These are phyloP conservation scores for Melinaea menophilus DNA, from an alignment of 2,888 invertebrate species.

Conservation along the genomic window DNA sequence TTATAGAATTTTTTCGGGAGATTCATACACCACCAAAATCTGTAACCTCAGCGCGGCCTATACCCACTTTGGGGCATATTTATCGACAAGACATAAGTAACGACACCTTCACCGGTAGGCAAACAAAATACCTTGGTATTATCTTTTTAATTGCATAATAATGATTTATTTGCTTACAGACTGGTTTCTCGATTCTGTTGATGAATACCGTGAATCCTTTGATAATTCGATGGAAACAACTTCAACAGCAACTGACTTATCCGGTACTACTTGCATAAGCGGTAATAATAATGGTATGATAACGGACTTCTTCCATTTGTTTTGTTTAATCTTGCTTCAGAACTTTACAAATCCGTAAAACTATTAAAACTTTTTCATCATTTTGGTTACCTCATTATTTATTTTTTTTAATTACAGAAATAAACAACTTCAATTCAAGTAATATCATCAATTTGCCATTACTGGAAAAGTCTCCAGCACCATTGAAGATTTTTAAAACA, in stretches of 20 bases:
- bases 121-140: constrained; percentile 10
- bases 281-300: not conserved
- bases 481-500: constrained; percentile 30
- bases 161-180: constrained; percentile 37
- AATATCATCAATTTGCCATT: not conserved
- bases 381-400: too few relatives aligned
- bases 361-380: too few relatives aligned
- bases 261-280: not conserved
- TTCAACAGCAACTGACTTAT: constrained; percentile 2
- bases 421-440: not conserved
- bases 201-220: constrained; percentile 18
- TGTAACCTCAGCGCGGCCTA: constrained; percentile 45
- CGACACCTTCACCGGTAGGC: constrained; percentile 45
- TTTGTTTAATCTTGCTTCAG: too few relatives aligned
- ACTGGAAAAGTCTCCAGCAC: constrained; percentile 5
- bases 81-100: constrained; percentile 40
- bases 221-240: constrained; percentile 12
- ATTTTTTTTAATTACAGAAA: not conserved
- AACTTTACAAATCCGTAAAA: too few relatives aligned
- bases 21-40: constrained; percentile 33
- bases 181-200: constrained; percentile 41
- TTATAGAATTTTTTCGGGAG: constrained; percentile 46
- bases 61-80: constrained; percentile 50
- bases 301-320: too few relatives aligned
- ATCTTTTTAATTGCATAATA: constrained; percentile 5